A percentile compares a stretch with the other conserved stretches of the same genome.
Conservation (phyloP, 1,140 invertebrate genomes). For the Galendromus occidentalis region DNA sequence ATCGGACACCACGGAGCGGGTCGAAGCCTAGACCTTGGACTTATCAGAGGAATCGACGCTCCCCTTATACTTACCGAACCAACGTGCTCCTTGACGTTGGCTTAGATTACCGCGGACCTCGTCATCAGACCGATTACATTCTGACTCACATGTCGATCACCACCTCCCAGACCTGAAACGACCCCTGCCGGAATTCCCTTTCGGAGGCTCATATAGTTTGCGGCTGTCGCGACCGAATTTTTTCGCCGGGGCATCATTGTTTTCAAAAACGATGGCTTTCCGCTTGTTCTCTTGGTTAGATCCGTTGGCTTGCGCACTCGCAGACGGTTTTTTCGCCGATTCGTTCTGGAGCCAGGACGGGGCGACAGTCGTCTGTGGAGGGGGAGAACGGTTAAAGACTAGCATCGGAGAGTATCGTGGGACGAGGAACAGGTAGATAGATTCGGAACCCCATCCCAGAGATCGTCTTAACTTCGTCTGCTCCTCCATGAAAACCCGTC, state of each 20-base stretch:
- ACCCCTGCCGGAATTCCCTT: neutral
- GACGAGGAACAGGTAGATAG: neutral
- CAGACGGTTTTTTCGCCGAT: neutral
- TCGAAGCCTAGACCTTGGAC: too few species aligned
- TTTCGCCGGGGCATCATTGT: neutral
- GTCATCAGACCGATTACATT: neutral
- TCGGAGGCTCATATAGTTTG: neutral
- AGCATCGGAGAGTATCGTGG: neutral
- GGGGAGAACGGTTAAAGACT: neutral
- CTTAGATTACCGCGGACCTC: too few species aligned
- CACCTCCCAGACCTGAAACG: slow-evolving; percentile 4
- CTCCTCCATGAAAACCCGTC: neutral
- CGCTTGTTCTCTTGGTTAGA: neutral
- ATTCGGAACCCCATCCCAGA: neutral
- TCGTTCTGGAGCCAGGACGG: neutral
- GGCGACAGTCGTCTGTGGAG: neutral
- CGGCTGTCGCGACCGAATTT: neutral
- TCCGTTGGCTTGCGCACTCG: neutral
- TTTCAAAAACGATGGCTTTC: neutral
- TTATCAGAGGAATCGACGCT: too few species aligned
- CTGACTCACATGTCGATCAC: neutral
- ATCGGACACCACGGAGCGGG: too few species aligned
- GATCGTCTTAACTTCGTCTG: neutral
- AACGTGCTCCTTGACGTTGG: too few species aligned
- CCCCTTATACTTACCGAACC: too few species aligned